Percentiles rank a stretch among this genome's conserved stretches.
phyloP scores from a whole-genome alignment of 2,797 vertebrate genomes.

The Mergus octosetaceus region DNA sequence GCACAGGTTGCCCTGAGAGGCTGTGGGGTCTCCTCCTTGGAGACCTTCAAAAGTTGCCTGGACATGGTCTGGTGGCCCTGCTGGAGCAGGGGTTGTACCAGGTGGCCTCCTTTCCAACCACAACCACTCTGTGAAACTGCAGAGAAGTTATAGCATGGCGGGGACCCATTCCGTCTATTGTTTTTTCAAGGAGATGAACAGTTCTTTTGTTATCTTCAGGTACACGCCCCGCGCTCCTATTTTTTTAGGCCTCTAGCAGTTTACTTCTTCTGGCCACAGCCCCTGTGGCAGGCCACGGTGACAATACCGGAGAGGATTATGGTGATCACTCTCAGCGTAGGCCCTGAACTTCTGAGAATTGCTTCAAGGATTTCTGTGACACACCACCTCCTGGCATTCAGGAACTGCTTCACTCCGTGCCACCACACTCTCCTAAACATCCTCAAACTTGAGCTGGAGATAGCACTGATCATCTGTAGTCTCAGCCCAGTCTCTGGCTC shows the following conservation, averaged over 20 bases:
- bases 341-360: neutral
- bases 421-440: neutral
- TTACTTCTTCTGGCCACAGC: accelerated
- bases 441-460: neutral
- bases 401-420: neutral
- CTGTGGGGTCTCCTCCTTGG: neutral
- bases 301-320: accelerated
- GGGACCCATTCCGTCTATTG: neutral
- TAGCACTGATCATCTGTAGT: neutral
- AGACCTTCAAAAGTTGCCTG: neutral
- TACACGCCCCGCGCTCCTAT: accelerated
- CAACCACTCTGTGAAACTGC: neutral
- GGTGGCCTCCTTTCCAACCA: neutral
- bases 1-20: neutral
- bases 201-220: neutral
- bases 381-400: neutral
- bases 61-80: neutral
- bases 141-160: neutral
- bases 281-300: neutral
- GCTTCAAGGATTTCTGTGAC: neutral
- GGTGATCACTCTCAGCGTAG: neutral
- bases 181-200: neutral
- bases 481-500: neutral
- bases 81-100: neutral
- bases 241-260: neutral